Evolutionary conservation across 2,888 invertebrate species (phyloP).

Genomic region (Lutraria lutraria): DNA sequence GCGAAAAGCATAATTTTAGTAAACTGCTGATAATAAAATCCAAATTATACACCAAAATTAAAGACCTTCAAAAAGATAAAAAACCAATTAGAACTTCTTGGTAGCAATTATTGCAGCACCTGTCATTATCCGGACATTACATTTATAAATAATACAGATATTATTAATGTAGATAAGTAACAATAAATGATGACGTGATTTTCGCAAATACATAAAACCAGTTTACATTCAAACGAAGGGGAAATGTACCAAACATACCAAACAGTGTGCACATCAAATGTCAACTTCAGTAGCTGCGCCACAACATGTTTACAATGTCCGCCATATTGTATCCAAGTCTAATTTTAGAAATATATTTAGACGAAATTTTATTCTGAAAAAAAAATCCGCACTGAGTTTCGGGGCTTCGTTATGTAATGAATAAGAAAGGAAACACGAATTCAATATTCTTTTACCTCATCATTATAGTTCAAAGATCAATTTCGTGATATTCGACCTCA

Average conservation of each 20-base stretch:
- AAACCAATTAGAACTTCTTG: background rate
- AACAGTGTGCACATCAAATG: background rate
- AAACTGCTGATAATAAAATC: too few relatives aligned
- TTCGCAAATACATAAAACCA: background rate
- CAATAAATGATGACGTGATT: background rate
- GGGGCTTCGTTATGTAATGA: too few relatives aligned
- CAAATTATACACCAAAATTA: background rate
- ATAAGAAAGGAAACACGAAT: too few relatives aligned
- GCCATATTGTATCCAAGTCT: constrained; percentile 70
- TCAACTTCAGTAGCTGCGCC: constrained; percentile 11
- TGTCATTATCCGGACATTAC: background rate
- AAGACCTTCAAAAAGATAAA: background rate
- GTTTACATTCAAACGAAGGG: background rate
- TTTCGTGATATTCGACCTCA: too few relatives aligned
- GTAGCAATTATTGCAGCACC: background rate
- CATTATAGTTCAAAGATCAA: too few relatives aligned
- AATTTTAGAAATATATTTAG: background rate
- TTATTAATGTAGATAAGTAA: background rate
- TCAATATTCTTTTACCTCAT: too few relatives aligned
- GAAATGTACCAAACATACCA: background rate
- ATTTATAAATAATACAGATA: background rate
- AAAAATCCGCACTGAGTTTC: background rate
- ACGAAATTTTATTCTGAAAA: background rate
- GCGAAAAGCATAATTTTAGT: too few relatives aligned
- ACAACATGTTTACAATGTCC: constrained; percentile 66